Percentiles rank a stretch among this genome's conserved stretches.
phyloP scores from a whole-genome alignment of 2,888 invertebrate genomes.

The Sturmia bella region DNA sequence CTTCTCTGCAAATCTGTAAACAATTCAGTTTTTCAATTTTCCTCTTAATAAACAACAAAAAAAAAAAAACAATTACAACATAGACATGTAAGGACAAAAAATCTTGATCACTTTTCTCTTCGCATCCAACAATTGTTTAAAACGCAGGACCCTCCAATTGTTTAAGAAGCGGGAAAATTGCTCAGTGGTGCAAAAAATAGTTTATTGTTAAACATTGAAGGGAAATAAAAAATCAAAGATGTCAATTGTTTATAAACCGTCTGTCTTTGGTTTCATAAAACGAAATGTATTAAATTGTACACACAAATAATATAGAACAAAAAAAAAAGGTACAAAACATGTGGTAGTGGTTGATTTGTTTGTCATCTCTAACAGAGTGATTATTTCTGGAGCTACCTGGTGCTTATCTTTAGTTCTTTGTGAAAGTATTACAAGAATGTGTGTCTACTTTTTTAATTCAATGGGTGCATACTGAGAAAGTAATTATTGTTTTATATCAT shows the following conservation, averaged over 20 bases:
- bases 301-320: too few relatives aligned
- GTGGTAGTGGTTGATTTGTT: slow-evolving; percentile 24
- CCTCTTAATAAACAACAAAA: too few relatives aligned
- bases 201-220: slow-evolving; percentile 7
- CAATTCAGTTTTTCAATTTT: too few relatives aligned
- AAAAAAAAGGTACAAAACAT: not conserved
- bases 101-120: slow-evolving; percentile 30
- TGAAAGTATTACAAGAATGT: slow-evolving; percentile 43
- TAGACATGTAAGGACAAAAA: slow-evolving; percentile 24
- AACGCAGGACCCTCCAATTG: slow-evolving; percentile 16
- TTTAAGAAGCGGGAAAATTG: slow-evolving; percentile 31
- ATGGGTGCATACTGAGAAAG: slow-evolving; percentile 20
- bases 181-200: slow-evolving; percentile 50
- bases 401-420: slow-evolving; percentile 36
- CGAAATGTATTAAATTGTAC: slow-evolving; percentile 19
- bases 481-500: slow-evolving; percentile 36
- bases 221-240: slow-evolving; percentile 55
- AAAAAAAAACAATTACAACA: slow-evolving; percentile 41
- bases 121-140: slow-evolving; percentile 13
- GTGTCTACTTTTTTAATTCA: slow-evolving; percentile 59
- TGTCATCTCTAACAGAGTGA: slow-evolving; percentile 30
- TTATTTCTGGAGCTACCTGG: slow-evolving; percentile 53
- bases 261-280: slow-evolving; percentile 10
- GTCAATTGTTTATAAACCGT: slow-evolving; percentile 45
- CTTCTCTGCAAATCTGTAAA: too few relatives aligned